These are phyloP conservation scores for Hirudinaria manillensis DNA, from an alignment of 2,888 invertebrate species.

Conservation along the genomic window DNA sequence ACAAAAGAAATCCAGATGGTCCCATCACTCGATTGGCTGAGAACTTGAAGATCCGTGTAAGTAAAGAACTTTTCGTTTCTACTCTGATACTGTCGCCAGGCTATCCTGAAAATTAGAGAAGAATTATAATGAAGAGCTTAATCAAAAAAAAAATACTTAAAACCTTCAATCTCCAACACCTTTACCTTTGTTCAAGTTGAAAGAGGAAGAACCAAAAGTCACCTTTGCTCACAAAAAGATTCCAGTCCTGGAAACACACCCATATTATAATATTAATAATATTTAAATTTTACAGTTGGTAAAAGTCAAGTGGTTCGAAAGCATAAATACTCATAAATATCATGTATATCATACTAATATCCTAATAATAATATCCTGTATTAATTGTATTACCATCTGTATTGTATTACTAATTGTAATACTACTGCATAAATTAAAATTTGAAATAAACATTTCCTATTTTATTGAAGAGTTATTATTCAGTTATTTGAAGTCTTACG, in stretches of 20 bases:
- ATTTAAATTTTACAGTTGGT: background rate
- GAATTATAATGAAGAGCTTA: no score
- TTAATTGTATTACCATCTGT: no score
- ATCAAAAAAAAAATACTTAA: background rate
- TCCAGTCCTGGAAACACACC: slow-evolving; percentile 27
- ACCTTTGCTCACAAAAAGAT: slow-evolving; percentile 18
- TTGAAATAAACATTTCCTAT: no score
- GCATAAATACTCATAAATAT: background rate
- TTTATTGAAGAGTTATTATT: no score
- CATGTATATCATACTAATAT: background rate
- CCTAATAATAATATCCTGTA: no score
- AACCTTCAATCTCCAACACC: slow-evolving; percentile 20
- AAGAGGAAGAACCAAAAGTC: slow-evolving; percentile 26
- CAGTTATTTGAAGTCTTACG: slow-evolving; percentile 36
- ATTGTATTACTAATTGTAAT: no score
- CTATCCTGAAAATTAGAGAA: slow-evolving; percentile 30
- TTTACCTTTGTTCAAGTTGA: slow-evolving; percentile 27
- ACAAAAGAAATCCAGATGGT: background rate
- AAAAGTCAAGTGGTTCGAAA: no score
- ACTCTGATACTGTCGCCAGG: slow-evolving; percentile 29
- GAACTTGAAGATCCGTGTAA: slow-evolving; percentile 31
- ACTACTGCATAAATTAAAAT: no score
- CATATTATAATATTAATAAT: background rate
- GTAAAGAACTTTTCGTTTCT: slow-evolving; percentile 33
- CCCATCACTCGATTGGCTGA: slow-evolving; percentile 1